Percentiles rank a stretch among this genome's conserved stretches.
phyloP scores from a whole-genome alignment of 2,113 vertebrate species.

The Atlantisia rogersi region DNA sequence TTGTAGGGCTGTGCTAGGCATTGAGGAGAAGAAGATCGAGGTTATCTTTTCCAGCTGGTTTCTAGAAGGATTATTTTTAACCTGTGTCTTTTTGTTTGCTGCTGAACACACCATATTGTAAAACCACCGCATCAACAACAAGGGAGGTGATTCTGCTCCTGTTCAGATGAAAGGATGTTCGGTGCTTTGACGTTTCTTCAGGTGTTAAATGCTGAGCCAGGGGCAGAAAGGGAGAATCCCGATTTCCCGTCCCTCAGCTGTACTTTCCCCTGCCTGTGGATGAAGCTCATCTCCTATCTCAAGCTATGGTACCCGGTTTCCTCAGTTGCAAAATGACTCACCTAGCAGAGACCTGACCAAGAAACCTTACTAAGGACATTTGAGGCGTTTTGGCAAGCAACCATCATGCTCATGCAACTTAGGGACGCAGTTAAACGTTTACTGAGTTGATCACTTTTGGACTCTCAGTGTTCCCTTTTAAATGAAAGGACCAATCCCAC shows the following conservation, averaged over 20 bases:
- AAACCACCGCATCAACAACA: neutral
- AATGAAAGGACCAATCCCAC: neutral
- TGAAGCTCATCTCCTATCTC: accelerated
- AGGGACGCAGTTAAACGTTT: neutral
- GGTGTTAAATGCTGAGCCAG: neutral
- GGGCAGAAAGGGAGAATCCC: neutral
- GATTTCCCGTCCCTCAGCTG: neutral
- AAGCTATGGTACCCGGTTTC: accelerated
- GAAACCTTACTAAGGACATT: neutral
- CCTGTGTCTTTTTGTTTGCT: neutral
- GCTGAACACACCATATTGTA: neutral
- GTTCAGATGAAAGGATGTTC: neutral
- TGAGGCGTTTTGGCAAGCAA: neutral
- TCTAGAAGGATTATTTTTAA: constrained; percentile 24
- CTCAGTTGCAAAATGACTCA: neutral
- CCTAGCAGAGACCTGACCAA: neutral
- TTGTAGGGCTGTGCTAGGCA: neutral
- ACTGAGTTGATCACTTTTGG: neutral
- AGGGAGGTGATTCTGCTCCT: neutral
- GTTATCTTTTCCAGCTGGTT: neutral
- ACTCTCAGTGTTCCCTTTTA: neutral
- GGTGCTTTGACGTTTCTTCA: neutral
- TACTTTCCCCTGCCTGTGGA: neutral
- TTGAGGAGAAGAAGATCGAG: neutral
- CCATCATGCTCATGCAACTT: neutral